phyloP scores from a whole-genome alignment of 2,888 invertebrate species.

The Lepidochitona cinerea region DNA sequence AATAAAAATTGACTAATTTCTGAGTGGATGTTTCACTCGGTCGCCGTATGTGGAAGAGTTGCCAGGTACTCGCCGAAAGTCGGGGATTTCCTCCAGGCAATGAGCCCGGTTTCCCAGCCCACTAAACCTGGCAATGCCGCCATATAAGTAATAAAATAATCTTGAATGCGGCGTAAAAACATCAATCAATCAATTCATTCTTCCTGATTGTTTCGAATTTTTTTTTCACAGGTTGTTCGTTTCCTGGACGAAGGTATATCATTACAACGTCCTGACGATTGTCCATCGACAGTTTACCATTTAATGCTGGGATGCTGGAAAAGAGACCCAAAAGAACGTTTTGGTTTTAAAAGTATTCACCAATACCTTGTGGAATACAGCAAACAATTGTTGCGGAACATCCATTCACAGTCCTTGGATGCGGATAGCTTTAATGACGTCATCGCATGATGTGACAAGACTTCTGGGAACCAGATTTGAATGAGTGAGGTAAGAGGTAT shows the following conservation, averaged over 20 bases:
- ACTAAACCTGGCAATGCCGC: too few species aligned
- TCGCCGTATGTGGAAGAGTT: too few species aligned
- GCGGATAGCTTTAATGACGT: conserved; percentile 25
- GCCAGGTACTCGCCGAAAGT: too few species aligned
- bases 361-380: conserved; percentile 61
- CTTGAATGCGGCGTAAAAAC: too few species aligned
- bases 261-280: conserved; percentile 81
- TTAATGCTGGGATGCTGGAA: conserved; percentile 72
- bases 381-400: conserved; percentile 38
- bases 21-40: too few species aligned
- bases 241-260: conserved; percentile 85
- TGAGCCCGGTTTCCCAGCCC: too few species aligned
- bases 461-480: too few species aligned
- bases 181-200: background rate
- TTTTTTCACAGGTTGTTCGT: conserved; percentile 58
- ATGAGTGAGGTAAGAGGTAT: too few species aligned
- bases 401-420: conserved; percentile 32
- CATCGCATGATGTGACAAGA: background rate
- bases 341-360: conserved; percentile 75
- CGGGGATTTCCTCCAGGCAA: too few species aligned
- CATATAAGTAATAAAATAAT: too few species aligned
- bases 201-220: background rate
- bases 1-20: too few species aligned
- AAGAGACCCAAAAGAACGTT: conserved; percentile 83
- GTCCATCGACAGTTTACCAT: conserved; percentile 68